Evolutionary conservation across 2,113 vertebrate species (phyloP).

Genomic region (Elephas maximus): DNA sequence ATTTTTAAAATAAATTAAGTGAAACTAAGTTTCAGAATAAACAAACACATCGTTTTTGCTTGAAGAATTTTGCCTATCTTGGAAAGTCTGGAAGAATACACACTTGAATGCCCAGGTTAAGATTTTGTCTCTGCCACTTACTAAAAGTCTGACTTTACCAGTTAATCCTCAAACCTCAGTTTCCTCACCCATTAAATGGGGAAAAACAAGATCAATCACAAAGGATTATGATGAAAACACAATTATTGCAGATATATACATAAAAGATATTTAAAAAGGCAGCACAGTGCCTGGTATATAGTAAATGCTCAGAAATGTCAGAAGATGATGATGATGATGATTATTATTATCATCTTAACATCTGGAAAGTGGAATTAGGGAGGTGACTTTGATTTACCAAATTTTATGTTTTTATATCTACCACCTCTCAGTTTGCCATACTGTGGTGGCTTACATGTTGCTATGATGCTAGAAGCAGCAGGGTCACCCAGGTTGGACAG

Average conservation of each 20-base stretch:
- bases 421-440: no score
- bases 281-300: neutral
- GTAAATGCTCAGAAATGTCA: slow-evolving; percentile 11
- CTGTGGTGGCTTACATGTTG: no score
- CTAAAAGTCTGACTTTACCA: neutral
- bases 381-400: slow-evolving; percentile 11
- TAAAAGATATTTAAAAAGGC: neutral
- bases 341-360: neutral
- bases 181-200: no score
- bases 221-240: slow-evolving; percentile 29
- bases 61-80: neutral
- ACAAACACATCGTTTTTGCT: neutral
- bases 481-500: no score
- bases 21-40: slow-evolving; percentile 38
- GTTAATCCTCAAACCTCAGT: slow-evolving; percentile 28
- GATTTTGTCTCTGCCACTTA: neutral
- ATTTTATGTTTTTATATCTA: neutral
- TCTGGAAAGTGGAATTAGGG: neutral
- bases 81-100: neutral
- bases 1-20: slow-evolving; percentile 12
- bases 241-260: neutral
- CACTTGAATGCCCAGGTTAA: slow-evolving; percentile 1
- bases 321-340: neutral
- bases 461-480: no score
- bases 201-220: neutral